phyloP scores from a whole-genome alignment of 1,140 invertebrate genomes.

The Anoplolepis gracilipes region DNA sequence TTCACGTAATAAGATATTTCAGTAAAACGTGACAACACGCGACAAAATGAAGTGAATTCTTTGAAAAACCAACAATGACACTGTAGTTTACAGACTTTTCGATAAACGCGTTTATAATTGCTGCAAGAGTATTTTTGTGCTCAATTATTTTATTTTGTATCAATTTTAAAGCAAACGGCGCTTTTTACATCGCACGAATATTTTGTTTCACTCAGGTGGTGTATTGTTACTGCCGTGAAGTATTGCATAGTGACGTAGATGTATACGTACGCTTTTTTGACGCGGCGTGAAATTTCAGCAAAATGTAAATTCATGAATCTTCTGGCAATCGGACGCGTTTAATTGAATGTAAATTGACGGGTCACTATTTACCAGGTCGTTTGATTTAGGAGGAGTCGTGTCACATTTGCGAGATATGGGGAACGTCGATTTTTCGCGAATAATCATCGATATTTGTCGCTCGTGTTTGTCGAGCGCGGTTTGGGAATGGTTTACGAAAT shows the following conservation, averaged over 20 bases:
- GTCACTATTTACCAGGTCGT: constrained; percentile 6
- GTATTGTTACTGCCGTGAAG: constrained; percentile 24
- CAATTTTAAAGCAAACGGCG: not conserved
- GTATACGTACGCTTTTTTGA: not conserved
- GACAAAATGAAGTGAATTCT: not conserved
- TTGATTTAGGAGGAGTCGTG: constrained; percentile 16
- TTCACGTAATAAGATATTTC: not conserved
- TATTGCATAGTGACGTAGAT: not conserved
- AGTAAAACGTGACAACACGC: not conserved
- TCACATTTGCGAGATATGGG: constrained; percentile 15
- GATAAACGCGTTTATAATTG: not conserved
- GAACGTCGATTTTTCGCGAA: constrained; percentile 30
- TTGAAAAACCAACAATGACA: not conserved
- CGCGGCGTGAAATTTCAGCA: constrained; percentile 29
- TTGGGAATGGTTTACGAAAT: constrained; percentile 36
- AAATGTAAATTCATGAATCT: constrained; percentile 38
- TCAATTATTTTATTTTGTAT: constrained; percentile 24
- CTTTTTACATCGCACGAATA: constrained; percentile 18
- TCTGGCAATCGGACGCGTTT: constrained; percentile 25
- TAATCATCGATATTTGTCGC: constrained; percentile 22
- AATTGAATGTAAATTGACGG: constrained; percentile 41
- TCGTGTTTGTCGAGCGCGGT: constrained; percentile 14
- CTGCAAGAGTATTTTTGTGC: not conserved
- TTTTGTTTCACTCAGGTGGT: constrained; percentile 25
- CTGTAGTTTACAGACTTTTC: not conserved